phyloP scores from a whole-genome alignment of 2,888 invertebrate species.

The Pristionchus japonicus region DNA sequence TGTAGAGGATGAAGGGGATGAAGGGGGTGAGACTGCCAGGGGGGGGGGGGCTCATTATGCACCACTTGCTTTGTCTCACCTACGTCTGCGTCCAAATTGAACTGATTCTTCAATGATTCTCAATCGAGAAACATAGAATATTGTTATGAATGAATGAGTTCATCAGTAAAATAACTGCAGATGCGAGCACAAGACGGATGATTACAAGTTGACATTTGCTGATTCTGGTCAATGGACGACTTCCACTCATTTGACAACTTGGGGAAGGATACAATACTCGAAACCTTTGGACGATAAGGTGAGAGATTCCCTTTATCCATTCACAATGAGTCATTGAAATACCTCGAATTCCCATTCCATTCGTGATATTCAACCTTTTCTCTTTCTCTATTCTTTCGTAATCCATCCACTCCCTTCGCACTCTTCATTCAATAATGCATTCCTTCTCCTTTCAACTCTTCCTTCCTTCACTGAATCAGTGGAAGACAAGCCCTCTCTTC shows the following conservation, averaged over 20 bases:
- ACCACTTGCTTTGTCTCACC: too few species aligned
- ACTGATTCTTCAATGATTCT: neutral
- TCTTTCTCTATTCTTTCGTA: neutral
- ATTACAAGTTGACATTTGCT: conserved; percentile 74
- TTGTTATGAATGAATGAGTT: neutral
- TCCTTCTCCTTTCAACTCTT: neutral
- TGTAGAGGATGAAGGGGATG: neutral
- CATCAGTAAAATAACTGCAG: conserved; percentile 30
- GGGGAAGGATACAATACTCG: conserved; percentile 71
- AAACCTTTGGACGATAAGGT: conserved; percentile 66
- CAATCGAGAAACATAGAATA: neutral
- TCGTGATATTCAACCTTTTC: conserved; percentile 30
- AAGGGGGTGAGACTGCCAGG: neutral
- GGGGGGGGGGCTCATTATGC: too few species aligned
- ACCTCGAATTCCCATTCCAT: too few species aligned
- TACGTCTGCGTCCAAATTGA: neutral
- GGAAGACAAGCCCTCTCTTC: conserved; percentile 6
- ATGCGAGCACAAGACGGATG: conserved; percentile 63
- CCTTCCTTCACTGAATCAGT: neutral
- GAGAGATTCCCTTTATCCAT: too few species aligned
- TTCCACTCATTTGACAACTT: conserved; percentile 68
- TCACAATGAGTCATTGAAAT: too few species aligned
- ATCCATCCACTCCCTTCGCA: conserved; percentile 31
- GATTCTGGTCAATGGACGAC: conserved; percentile 72
- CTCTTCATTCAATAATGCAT: neutral